These are phyloP conservation scores for Dasyornis broadbenti DNA, from an alignment of 2,113 vertebrate genomes.

Conservation along the genomic window DNA sequence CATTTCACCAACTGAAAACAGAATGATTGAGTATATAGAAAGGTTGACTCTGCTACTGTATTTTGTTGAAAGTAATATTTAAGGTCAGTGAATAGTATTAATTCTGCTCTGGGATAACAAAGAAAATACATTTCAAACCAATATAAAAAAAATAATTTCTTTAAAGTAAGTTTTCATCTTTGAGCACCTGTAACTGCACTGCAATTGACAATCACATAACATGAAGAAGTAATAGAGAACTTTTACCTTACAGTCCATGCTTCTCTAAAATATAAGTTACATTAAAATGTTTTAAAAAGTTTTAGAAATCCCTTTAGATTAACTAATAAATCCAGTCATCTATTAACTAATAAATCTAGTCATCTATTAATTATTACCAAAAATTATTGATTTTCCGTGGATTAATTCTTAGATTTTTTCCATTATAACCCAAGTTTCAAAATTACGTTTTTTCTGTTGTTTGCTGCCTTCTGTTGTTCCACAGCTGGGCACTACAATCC, in stretches of 20 bases:
- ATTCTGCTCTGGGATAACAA: background rate
- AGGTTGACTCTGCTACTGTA: background rate
- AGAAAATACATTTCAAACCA: background rate
- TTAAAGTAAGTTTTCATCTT: background rate
- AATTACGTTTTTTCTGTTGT: background rate
- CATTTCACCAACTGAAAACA: background rate
- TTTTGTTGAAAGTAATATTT: background rate
- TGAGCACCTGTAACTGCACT: rapidly evolving
- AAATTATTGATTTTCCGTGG: background rate
- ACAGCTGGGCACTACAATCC: background rate
- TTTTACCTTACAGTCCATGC: background rate
- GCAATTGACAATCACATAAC: background rate
- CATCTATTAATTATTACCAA: background rate
- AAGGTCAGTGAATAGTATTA: background rate
- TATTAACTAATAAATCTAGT: background rate
- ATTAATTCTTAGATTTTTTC: background rate
- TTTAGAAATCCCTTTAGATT: background rate
- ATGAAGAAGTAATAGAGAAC: background rate
- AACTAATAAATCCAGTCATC: background rate
- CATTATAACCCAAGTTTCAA: background rate
- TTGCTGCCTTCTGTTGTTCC: background rate
- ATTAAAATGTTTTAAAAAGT: background rate
- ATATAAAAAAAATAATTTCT: background rate
- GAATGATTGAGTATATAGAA: background rate
- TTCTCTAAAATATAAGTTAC: background rate